Conservation (phyloP, 2,888 invertebrate species). For the Ophioninae sp. region DNA sequence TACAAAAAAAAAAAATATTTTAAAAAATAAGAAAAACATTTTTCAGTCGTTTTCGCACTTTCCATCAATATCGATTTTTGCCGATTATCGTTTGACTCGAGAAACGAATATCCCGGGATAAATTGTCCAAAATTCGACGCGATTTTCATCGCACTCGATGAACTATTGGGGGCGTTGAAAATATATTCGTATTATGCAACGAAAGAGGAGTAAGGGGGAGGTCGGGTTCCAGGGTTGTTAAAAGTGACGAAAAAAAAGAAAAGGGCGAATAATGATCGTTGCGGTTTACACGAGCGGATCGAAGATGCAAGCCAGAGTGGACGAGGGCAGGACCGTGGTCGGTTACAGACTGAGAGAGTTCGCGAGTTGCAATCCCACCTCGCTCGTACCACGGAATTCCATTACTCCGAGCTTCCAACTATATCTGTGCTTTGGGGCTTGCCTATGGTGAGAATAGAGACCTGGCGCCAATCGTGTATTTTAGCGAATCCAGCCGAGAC, state of each 20-base stretch:
- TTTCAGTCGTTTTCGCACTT: neutral
- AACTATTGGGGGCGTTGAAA: neutral
- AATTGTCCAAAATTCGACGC: neutral
- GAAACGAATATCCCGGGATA: neutral
- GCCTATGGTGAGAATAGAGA: constrained; percentile 29
- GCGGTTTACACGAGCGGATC: constrained; percentile 16
- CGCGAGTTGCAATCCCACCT: constrained; percentile 33
- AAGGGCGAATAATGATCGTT: neutral
- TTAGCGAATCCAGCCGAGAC: constrained; percentile 68
- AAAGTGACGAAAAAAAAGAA: neutral
- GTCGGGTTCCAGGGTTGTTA: neutral
- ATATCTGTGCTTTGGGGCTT: constrained; percentile 8
- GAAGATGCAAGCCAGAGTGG: constrained; percentile 32
- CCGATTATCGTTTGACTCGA: neutral
- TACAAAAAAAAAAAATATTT: neutral
- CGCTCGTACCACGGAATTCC: constrained; percentile 21
- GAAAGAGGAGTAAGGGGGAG: neutral
- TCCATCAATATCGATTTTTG: neutral
- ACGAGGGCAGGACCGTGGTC: constrained; percentile 64
- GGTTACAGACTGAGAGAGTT: constrained; percentile 70
- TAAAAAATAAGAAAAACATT: neutral
- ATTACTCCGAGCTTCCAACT: constrained; percentile 35
- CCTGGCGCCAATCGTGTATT: constrained; percentile 66
- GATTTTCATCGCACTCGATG: neutral
- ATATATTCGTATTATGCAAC: neutral